phyloP scores from a whole-genome alignment of 2,888 invertebrate genomes.

The Cataglyphis rosenhaueri region DNA sequence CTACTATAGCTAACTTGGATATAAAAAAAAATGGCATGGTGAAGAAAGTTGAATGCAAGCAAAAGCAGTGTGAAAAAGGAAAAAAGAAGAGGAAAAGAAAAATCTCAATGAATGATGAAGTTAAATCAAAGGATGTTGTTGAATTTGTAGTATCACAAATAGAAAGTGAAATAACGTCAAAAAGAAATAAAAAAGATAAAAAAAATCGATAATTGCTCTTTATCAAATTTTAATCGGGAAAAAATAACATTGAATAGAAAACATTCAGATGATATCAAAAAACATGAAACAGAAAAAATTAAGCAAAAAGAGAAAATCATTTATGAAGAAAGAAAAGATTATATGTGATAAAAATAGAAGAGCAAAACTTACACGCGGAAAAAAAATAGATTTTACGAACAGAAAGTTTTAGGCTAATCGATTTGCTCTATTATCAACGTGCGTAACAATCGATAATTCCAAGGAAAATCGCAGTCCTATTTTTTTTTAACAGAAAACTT shows the following conservation, averaged over 20 bases:
- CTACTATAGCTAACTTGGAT: not conserved
- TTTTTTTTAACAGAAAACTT: too few species aligned
- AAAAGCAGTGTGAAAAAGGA: conserved; percentile 40
- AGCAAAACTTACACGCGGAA: too few species aligned
- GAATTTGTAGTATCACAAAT: not conserved
- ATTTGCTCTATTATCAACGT: too few species aligned
- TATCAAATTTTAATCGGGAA: not conserved
- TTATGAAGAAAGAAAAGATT: not conserved
- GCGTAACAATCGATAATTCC: too few species aligned
- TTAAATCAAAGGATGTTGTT: not conserved
- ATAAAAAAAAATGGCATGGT: not conserved
- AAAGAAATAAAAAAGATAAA: not conserved
- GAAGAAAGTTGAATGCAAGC: conserved; percentile 1
- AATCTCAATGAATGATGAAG: not conserved
- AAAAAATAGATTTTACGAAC: too few species aligned
- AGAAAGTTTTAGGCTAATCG: too few species aligned
- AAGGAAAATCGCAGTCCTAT: too few species aligned
- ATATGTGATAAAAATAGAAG: not conserved
- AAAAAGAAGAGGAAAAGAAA: conserved; percentile 63
- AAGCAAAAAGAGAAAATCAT: conserved; percentile 50
- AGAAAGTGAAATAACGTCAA: not conserved
- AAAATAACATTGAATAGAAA: not conserved
- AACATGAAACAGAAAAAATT: conserved; percentile 67
- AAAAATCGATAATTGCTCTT: not conserved
- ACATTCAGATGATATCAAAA: not conserved